Evolutionary conservation across 1,140 invertebrate species (phyloP), one percentile per base, ranked within the genome.

Genomic region (Dinothrombium tinctorium): DNA sequence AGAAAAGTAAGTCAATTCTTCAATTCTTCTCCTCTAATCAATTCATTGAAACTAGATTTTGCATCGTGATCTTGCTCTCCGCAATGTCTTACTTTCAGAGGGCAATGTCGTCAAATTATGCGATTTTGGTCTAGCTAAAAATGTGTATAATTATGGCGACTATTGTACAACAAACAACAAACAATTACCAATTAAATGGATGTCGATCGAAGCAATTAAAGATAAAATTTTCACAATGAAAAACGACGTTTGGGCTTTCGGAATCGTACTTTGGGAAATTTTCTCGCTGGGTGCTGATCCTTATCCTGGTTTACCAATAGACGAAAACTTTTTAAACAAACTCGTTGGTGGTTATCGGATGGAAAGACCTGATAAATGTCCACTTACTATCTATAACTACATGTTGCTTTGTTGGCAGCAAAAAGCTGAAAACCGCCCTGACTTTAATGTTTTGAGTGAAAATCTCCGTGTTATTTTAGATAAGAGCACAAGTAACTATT

Each of bases 181-280:
- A n/a, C 50, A 68, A 7, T 59, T 94, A 48, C 83, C 83, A 12
- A 72, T 78, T 2, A 53, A 76, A 21, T 79, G 81, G 81, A 94
- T 94, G 86, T 71, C 82, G 6, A 89, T 89, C 15, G 90, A 98
- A 60, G 87, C 83, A 50, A 63, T 98, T 31, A 82, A 82, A 53
- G 89, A 96, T 59, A 87, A 87, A 20, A 74, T 87, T 22, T 92
- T 87, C 58, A 80, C 80, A n/a, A 76, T 70, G 56, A 72, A 67
- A 54, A 90, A 82, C 28, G 90, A 98, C 60, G 78, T 89, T 4
- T 98, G 90, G 86, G 65, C 63, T 55, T 95, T 79, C 58, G 89
- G 89, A 26, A 75, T 95, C 12, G 87, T 96, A 2, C 58, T 96
- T 17, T 96, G 89, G 83, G 90, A 96, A 64, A 95, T 96, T 81